A percentile compares a stretch with the other conserved stretches of the same genome.
Evolutionary conservation across 1,140 invertebrate species (phyloP).

Genomic region (Sipha flava): DNA sequence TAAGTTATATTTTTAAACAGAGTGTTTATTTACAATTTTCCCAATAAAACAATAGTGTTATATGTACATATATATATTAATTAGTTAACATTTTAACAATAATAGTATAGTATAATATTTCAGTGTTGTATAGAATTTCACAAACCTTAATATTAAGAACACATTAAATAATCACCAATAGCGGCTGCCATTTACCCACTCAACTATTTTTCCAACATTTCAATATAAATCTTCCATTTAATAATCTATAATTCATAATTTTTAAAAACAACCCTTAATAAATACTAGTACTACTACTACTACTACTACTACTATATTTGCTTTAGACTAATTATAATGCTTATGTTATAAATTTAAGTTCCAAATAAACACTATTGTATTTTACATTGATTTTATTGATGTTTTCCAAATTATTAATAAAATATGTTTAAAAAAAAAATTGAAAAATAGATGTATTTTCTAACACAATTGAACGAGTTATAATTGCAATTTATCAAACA

Average conservation of each 20-base stretch:
- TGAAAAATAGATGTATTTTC: background rate
- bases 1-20: slow-evolving; percentile 1
- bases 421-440: background rate
- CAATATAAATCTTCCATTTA: no score
- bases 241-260: background rate
- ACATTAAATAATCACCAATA: no score
- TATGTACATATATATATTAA: background rate
- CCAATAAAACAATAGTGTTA: background rate
- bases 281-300: background rate
- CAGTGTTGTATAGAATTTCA: no score
- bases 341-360: background rate
- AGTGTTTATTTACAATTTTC: background rate
- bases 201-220: no score
- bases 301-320: background rate
- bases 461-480: no score
- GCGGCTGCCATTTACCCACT: no score
- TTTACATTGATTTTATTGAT: background rate
- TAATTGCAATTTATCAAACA: no score
- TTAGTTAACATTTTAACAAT: background rate
- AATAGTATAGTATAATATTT: no score
- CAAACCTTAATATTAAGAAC: no score
- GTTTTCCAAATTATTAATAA: slow-evolving; percentile 5
- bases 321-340: background rate
- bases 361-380: background rate
- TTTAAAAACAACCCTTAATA: background rate